Conservation (phyloP, 2,113 vertebrate species). For the Cheilinus undulatus region DNA sequence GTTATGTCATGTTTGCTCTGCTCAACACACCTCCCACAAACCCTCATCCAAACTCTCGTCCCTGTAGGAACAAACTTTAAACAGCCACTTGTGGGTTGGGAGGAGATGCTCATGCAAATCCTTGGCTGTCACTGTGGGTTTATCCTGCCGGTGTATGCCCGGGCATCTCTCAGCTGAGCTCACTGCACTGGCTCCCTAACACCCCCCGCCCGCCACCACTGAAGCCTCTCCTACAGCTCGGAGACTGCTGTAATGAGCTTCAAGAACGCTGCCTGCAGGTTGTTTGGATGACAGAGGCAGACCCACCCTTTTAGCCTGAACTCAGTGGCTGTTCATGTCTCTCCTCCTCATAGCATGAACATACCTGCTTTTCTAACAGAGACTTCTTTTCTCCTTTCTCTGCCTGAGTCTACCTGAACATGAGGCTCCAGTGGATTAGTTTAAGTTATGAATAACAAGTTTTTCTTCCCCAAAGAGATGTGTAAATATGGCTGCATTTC, state of each 20-base stretch:
- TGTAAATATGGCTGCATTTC: too few species aligned
- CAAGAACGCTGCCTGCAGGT: conserved; percentile 76
- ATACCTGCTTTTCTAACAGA: conserved; percentile 36
- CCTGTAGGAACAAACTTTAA: conserved; percentile 52
- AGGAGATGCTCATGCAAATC: conserved; percentile 69
- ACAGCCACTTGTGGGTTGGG: conserved; percentile 53
- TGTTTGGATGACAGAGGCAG: conserved; percentile 59
- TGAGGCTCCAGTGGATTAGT: conserved; percentile 39
- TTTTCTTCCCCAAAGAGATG: too few species aligned
- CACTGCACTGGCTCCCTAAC: conserved; percentile 76
- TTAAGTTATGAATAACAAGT: neutral
- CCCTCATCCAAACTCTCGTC: conserved; percentile 35
- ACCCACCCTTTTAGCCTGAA: conserved; percentile 47
- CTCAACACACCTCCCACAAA: conserved; percentile 42
- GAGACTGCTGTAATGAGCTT: conserved; percentile 82
- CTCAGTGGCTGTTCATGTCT: conserved; percentile 39
- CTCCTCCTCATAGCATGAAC: conserved; percentile 38
- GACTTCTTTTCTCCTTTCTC: neutral
- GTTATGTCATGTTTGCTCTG: conserved; percentile 38
- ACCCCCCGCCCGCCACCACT: conserved; percentile 49
- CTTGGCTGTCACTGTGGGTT: conserved; percentile 66
- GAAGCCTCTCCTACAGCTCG: conserved; percentile 65
- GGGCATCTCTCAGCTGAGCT: conserved; percentile 56
- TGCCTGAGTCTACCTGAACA: conserved; percentile 32
- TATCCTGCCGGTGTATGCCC: conserved; percentile 57